Evolutionary conservation across 2,113 vertebrate species (phyloP).

Genomic region (Sander lucioperca): DNA sequence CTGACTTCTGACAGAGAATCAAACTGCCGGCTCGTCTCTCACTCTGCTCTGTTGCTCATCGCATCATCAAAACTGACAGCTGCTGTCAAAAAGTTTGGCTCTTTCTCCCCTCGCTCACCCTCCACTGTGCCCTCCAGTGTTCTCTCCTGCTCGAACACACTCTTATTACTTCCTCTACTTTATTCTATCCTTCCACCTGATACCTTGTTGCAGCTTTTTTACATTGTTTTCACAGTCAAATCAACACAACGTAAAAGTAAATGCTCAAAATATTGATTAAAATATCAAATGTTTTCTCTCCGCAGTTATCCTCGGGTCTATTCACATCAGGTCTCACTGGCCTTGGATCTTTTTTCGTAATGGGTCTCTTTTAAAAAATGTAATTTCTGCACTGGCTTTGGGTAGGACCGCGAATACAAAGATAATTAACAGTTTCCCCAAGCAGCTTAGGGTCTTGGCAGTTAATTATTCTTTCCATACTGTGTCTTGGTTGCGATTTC

Average conservation of each 20-base stretch:
- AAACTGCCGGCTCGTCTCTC: constrained; percentile 26
- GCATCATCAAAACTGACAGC: constrained; percentile 61
- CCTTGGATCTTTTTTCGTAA: background rate
- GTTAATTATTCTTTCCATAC: background rate
- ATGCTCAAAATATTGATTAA: background rate
- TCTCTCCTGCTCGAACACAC: background rate
- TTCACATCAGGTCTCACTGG: background rate
- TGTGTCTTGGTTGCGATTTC: background rate
- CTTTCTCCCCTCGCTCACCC: background rate
- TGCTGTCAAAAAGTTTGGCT: constrained; percentile 6
- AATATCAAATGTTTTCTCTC: background rate
- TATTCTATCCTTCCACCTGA: no score
- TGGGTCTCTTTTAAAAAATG: background rate
- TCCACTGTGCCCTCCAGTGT: background rate
- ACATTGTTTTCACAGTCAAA: background rate
- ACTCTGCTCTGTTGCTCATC: constrained; percentile 46
- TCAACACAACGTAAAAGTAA: background rate
- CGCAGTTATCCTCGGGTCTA: background rate
- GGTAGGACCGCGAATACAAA: background rate
- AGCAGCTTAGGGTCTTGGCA: background rate
- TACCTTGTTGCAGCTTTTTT: background rate
- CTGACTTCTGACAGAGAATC: constrained; percentile 48
- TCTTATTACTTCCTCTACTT: background rate
- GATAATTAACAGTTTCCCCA: background rate
- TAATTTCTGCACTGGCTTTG: background rate